These are phyloP conservation scores for Magallana angulata DNA, from an alignment of 1,140 invertebrate species.

Conservation along the genomic window DNA sequence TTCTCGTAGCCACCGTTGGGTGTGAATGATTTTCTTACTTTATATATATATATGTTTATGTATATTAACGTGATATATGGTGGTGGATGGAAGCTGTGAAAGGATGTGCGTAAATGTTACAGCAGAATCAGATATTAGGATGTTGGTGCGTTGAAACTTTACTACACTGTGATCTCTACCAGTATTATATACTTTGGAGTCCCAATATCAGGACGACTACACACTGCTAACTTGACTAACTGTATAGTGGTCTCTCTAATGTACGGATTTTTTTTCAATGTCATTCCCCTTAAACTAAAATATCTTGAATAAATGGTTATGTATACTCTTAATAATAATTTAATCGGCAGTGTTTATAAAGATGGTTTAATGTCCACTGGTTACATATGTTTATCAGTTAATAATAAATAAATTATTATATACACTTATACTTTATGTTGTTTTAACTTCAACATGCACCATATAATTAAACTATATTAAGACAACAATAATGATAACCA, in stretches of 20 bases:
- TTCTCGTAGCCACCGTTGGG: neutral
- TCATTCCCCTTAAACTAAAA: neutral
- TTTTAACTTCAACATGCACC: no score
- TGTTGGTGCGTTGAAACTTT: neutral
- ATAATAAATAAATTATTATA: conserved; percentile 38
- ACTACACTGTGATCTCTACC: conserved; percentile 8
- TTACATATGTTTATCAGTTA: neutral
- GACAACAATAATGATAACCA: no score
- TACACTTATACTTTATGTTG: neutral
- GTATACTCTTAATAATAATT: neutral
- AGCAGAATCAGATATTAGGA: neutral
- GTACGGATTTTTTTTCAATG: neutral
- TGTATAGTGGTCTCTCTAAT: neutral
- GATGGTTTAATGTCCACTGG: neutral
- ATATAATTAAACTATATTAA: no score
- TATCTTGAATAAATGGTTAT: neutral
- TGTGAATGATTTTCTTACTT: neutral
- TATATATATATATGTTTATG: neutral
- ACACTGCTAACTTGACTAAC: conserved; percentile 8
- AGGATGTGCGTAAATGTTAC: neutral
- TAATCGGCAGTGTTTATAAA: conserved; percentile 4
- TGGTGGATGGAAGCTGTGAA: neutral
- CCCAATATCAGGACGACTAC: no score
- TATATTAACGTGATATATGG: neutral
- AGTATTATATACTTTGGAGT: conserved; percentile 3